Conservation (phyloP, 2,888 invertebrate species). For the Parnassius glacialis region DNA sequence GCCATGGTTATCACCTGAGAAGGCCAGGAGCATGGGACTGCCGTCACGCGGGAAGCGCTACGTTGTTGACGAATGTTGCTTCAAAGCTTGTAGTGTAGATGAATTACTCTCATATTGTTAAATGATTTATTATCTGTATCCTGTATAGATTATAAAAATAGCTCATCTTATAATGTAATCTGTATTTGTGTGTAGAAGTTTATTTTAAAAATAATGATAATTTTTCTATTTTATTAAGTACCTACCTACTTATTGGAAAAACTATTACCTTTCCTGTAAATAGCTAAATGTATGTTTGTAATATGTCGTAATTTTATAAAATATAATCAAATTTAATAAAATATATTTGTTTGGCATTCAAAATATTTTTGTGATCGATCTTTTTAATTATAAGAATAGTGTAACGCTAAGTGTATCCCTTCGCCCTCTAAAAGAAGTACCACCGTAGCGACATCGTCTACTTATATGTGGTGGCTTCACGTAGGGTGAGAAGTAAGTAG, state of each 20-base stretch:
- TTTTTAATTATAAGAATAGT: too few relatives aligned
- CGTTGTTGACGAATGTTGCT: conserved; percentile 24
- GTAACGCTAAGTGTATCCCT: too few relatives aligned
- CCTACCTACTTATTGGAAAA: not conserved
- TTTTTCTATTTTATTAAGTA: too few relatives aligned
- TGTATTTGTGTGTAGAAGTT: too few relatives aligned
- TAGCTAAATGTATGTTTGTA: not conserved
- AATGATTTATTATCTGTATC: not conserved
- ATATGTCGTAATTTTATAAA: not conserved
- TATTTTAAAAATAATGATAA: too few relatives aligned
- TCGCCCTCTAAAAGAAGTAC: too few relatives aligned
- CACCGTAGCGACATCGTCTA: too few relatives aligned
- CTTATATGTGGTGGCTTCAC: too few relatives aligned
- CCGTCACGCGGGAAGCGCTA: conserved; percentile 17
- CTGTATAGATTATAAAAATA: not conserved
- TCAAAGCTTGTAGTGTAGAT: conserved; percentile 21
- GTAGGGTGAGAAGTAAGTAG: too few relatives aligned
- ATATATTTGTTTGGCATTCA: conserved; percentile 6
- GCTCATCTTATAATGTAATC: too few relatives aligned
- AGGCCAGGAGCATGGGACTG: conserved; percentile 14
- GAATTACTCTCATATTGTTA: conserved; percentile 24
- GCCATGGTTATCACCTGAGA: conserved; percentile 21
- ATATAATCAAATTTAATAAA: conserved; percentile 1
- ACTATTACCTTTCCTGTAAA: not conserved
- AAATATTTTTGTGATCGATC: conserved; percentile 1